Percentiles rank a stretch among this genome's conserved stretches.
These are phyloP conservation scores for Eriocheir sinensis DNA, from an alignment of 1,140 invertebrate species.

Conservation along the genomic window DNA sequence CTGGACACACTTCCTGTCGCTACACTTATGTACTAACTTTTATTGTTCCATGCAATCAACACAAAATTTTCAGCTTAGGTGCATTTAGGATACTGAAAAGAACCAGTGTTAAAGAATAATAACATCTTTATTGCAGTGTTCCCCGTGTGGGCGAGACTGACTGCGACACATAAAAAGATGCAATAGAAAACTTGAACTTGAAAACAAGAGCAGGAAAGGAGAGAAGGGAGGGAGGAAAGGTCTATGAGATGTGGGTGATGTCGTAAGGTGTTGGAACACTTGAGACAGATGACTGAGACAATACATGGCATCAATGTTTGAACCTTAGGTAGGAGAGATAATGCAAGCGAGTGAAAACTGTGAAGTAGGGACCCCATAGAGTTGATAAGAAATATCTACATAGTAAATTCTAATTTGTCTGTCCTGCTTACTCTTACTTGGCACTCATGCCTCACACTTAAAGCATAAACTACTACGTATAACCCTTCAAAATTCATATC, in stretches of 20 bases:
- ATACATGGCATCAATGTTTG: not conserved
- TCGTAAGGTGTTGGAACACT: not conserved
- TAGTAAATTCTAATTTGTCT: not conserved
- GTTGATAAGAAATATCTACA: constrained; percentile 21
- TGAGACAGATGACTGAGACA: not conserved
- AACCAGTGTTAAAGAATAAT: constrained; percentile 66
- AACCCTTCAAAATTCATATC: not conserved
- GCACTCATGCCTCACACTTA: constrained; percentile 32
- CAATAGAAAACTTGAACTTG: constrained; percentile 73
- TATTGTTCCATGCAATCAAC: too few relatives aligned
- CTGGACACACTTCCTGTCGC: too few relatives aligned
- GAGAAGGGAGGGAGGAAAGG: not conserved
- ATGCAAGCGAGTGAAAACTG: constrained; percentile 27
- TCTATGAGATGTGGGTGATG: not conserved
- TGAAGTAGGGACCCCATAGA: not conserved
- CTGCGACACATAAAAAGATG: constrained; percentile 76
- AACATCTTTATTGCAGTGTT: constrained; percentile 77
- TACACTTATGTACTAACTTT: too few relatives aligned
- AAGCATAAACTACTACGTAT: constrained; percentile 23
- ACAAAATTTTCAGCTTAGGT: too few relatives aligned
- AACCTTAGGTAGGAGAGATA: not conserved
- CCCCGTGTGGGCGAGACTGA: constrained; percentile 72
- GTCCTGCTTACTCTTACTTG: not conserved
- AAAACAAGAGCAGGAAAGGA: constrained; percentile 45
- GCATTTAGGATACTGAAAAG: constrained; percentile 32